Percentiles rank a stretch among this genome's conserved stretches.
Conservation (phyloP, 2,113 vertebrate genomes). For the Crotalus tigris region DNA sequence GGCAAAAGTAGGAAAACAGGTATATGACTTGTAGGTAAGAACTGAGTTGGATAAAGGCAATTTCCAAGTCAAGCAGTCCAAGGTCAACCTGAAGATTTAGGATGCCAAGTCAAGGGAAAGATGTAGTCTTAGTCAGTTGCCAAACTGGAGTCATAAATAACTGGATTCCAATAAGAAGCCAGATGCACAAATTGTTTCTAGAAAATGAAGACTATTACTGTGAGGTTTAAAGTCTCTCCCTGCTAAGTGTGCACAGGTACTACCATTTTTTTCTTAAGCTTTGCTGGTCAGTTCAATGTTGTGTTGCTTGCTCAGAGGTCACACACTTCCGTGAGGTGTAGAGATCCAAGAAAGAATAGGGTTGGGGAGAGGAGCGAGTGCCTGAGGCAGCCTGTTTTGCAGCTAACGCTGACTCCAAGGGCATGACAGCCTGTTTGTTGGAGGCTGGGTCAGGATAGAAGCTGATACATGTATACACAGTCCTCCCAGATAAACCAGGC, state of each 20-base stretch:
- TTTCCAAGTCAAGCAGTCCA: not conserved
- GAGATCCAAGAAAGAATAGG: not conserved
- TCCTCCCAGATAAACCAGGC: too few species aligned
- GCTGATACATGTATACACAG: not conserved
- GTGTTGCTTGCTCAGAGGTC: not conserved
- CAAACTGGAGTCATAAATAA: not conserved
- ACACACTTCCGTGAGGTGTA: not conserved
- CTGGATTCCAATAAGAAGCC: not conserved
- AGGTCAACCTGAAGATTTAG: not conserved
- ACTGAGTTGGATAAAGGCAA: not conserved
- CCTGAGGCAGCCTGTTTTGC: not conserved
- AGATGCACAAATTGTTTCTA: not conserved
- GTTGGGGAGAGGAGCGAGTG: not conserved
- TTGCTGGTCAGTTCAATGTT: not conserved
- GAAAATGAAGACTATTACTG: not conserved
- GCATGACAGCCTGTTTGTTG: not conserved
- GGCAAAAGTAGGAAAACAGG: not conserved
- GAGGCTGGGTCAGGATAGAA: not conserved
- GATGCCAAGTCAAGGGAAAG: not conserved
- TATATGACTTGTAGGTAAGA: not conserved
- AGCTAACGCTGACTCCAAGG: not conserved
- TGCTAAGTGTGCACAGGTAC: not conserved
- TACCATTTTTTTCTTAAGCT: not conserved
- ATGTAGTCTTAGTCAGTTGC: not conserved
- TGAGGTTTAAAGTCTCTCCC: not conserved